phyloP scores from a whole-genome alignment of 2,888 invertebrate genomes.

The Ceramica pisi region DNA sequence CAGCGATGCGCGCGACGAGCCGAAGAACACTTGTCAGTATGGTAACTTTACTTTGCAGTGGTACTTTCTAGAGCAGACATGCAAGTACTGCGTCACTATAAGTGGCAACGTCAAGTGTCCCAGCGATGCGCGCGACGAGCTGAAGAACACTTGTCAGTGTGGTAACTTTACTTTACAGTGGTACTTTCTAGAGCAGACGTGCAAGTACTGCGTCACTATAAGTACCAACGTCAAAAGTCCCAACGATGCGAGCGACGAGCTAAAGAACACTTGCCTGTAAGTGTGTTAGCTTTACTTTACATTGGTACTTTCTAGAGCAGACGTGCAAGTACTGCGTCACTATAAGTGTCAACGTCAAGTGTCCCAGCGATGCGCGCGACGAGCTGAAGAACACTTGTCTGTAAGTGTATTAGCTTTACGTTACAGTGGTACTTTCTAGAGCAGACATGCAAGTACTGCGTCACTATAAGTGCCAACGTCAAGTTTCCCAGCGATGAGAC shows the following conservation, averaged over 20 bases:
- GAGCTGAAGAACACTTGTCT: slow-evolving; percentile 29
- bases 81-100: slow-evolving; percentile 72
- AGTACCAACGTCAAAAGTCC: slow-evolving; percentile 65
- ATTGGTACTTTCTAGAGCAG: slow-evolving; percentile 44
- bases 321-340: slow-evolving; percentile 72
- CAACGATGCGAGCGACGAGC: slow-evolving; percentile 48
- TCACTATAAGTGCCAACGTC: slow-evolving; percentile 68
- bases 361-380: slow-evolving; percentile 61
- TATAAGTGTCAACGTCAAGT: slow-evolving; percentile 63
- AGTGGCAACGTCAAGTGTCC: slow-evolving; percentile 64
- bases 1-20: slow-evolving; percentile 48
- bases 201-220: slow-evolving; percentile 72
- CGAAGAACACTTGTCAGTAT: slow-evolving; percentile 60
- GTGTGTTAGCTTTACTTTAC: slow-evolving; percentile 22
- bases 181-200: slow-evolving; percentile 70
- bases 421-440: slow-evolving; percentile 37
- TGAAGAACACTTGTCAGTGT: slow-evolving; percentile 60
- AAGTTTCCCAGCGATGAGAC: slow-evolving; percentile 63
- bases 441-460: slow-evolving; percentile 70
- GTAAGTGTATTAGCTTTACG: slow-evolving; percentile 16
- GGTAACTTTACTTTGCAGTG: slow-evolving; percentile 46
- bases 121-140: slow-evolving; percentile 48
- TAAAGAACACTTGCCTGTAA: slow-evolving; percentile 68
- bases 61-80: slow-evolving; percentile 70
- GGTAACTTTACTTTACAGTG: slow-evolving; percentile 46